Evolutionary conservation across 2,113 vertebrate genomes (phyloP), one percentile per base, ranked within the genome.

Genomic region (Stegastes partitus): DNA sequence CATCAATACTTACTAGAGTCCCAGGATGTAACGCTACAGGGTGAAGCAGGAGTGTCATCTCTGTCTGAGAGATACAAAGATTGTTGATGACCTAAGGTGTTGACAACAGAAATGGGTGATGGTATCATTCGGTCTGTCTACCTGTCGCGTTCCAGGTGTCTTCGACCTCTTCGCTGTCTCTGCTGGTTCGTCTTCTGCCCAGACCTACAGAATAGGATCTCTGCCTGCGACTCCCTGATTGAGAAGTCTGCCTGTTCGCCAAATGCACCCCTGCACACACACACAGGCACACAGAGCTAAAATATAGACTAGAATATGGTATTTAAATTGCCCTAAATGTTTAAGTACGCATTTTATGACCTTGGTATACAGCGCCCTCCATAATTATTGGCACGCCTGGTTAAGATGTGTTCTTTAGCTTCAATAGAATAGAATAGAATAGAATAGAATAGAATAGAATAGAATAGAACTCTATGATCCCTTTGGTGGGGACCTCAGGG

Each of bases 1-100:
- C 67, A 68, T 74, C 49, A 39, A 57, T 78, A 94, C 93, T 93
- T 87, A 95, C 94, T 94, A 81, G 92, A 91, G 61, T 94, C 93
- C 89, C 93, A 94, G 58, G 96, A 96, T 49, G 94, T 93, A 66
- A 91, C 4, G 72, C 95, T 96, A 88, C 90, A 93, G 0, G 81
- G 94, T 57, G 96, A 96, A 3, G 93, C 86, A 1, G 95, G 94
- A 0, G 88, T 91, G 76, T 93, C 93, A 0, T 94, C 94, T 91
- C 18, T 91, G 58, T 94, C 96, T 97, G 89, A 69, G 83, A 92
- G 81, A 91, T 74, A 90, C 69, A 87, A 89, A 82, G 47, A 80
- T 67, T 50, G 72, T 79, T 87, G 77, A 88, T 90, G 77, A 75
- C 70, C 62, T 84, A 80, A 68, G 62, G 77, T 71, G 56, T 79